Base-by-base conservation (phyloP, 2,797 vertebrate genomes). In the Heterohyrax brucei region DNA sequence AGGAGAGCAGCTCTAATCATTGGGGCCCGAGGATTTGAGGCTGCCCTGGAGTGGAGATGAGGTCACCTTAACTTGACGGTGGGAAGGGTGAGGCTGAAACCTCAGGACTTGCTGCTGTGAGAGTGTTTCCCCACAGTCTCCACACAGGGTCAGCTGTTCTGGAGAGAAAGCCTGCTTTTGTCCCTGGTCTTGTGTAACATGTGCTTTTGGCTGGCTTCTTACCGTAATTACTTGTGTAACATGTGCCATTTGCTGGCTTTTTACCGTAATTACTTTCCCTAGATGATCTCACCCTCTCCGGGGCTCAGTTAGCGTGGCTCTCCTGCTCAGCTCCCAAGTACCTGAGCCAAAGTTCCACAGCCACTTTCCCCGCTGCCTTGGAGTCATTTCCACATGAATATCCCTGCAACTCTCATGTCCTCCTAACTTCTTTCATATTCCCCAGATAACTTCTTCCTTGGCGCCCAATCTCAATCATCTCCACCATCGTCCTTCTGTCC, bases 31-130 rank as follows among this genome's bases (percentile, higher is more conserved):
- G 76, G 84, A 33, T 72, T 72, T 84, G 56, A 83, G 86, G 86
- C 30, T 0, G 83, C 79, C 48, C 26, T 79, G 12, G 48, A 80
- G 87, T 33, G 68, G 72, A 89, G 84, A 50, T 87, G 62, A 53
- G 93, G 96, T 94, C 94, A 94, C 78, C 73, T 70, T 6, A 82
- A 18, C 10, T 53, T 0, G 26, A 61, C 1, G 84, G 61, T 75
- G 61, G 82, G 86, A 70, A 92, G 94, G 83, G 76, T 8, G 94
- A 81, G 83, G 83, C 89, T 4, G 22, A 89, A 84, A 81, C 95
- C 94, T 53, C 95, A 87, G 48, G 87, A 56, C 0, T 5, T 4
- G 44, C 80, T 80, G 4, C 46, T 56, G 9, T 30, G 79, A 59
- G 1, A 94, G 56, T 70, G 26, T 78, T 89, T 94, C 87, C 56